Evolutionary conservation across 2,888 invertebrate species (phyloP), one percentile per base, ranked within the genome.

Genomic region (Belgica antarctica): DNA sequence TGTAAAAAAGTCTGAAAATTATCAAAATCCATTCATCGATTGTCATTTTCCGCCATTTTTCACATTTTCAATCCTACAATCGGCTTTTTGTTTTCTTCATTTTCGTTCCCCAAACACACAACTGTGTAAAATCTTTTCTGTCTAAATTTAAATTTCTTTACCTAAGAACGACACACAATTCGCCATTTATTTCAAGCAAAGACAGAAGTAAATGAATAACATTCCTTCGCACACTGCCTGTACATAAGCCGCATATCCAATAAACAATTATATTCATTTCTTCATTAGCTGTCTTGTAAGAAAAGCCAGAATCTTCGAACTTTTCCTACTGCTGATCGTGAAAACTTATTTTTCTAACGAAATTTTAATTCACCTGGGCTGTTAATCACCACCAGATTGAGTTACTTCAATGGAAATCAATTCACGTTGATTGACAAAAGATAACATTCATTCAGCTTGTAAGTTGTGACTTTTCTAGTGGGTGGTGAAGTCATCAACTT

Each of bases 71-170:
- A n/a, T n/a, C n/a, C n/a, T n/a, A n/a, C n/a, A n/a, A n/a, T n/a
- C n/a, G n/a, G n/a, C n/a, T n/a, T n/a, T n/a, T n/a, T n/a, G n/a
- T n/a, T n/a, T n/a, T n/a, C n/a, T n/a, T n/a, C n/a, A n/a, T n/a
- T n/a, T n/a, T n/a, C n/a, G n/a, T n/a, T n/a, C n/a, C n/a, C n/a
- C n/a, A n/a, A n/a, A n/a, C n/a, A n/a, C n/a, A n/a, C n/a, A n/a
- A n/a, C n/a, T n/a, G n/a, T n/a, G n/a, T n/a, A n/a, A n/a, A n/a
- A n/a, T n/a, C n/a, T n/a, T n/a, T n/a, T n/a, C n/a, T 15, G n/a
- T 41, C 41, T 41, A 41, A 41, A n/a, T 41, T 41, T 41, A 41
- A 41, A 41, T 41, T 15, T n/a, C 41, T 41, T 41, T 12, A n/a
- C 12, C 41, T 15, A n/a, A 41, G 15, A 15, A 41, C 41, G 15